A percentile compares a stretch with the other conserved stretches of the same genome.
These are phyloP conservation scores for Mus spretus DNA, from an alignment of 2,797 vertebrate genomes.

Conservation along the genomic window DNA sequence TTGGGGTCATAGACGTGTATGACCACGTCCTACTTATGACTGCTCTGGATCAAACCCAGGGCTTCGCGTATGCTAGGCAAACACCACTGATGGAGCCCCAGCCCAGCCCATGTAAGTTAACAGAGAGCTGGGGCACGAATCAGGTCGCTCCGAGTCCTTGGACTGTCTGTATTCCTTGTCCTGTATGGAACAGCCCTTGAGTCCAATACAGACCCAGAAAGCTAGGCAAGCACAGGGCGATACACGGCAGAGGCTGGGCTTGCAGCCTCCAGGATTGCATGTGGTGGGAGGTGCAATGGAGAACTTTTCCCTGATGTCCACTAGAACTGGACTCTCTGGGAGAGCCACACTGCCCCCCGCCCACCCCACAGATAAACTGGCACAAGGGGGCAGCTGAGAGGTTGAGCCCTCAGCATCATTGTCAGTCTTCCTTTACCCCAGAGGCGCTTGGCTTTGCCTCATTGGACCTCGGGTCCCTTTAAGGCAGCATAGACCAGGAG, in stretches of 20 bases:
- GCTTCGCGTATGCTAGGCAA: neutral
- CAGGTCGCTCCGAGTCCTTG: neutral
- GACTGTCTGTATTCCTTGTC: neutral
- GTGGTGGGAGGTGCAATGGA: neutral
- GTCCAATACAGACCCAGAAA: neutral
- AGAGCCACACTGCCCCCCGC: neutral
- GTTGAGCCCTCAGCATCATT: conserved; percentile 63
- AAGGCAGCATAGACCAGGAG: conserved; percentile 70
- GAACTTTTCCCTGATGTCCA: neutral
- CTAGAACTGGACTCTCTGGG: neutral
- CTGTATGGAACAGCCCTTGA: neutral
- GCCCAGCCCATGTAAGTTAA: accelerated
- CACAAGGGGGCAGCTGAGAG: conserved; percentile 48
- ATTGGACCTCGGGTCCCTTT: conserved; percentile 66
- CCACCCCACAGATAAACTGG: conserved; percentile 59
- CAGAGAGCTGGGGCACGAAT: neutral
- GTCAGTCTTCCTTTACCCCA: conserved; percentile 60
- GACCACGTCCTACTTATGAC: neutral
- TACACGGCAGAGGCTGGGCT: neutral
- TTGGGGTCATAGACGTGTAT: neutral
- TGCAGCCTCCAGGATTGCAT: neutral
- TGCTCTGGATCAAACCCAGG: neutral
- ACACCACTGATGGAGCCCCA: neutral
- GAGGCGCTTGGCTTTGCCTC: conserved; percentile 55
- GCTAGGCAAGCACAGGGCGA: neutral